These are phyloP conservation scores for Hyles vespertilio DNA, from an alignment of 1,140 invertebrate genomes.

Conservation along the genomic window DNA sequence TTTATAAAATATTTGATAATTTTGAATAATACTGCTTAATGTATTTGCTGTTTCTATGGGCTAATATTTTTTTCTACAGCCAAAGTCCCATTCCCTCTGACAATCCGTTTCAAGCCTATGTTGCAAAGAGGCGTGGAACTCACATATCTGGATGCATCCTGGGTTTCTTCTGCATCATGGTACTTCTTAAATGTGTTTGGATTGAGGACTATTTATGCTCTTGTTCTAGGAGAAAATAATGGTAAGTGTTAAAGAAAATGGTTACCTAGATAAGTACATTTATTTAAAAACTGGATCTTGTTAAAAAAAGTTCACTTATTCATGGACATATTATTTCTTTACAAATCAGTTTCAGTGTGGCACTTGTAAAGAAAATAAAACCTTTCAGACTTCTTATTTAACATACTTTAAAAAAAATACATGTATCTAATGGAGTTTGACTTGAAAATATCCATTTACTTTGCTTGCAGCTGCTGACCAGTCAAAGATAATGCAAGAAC, in stretches of 20 bases:
- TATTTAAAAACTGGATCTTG: too few relatives aligned
- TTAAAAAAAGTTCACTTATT: too few relatives aligned
- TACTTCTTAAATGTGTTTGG: constrained; percentile 99
- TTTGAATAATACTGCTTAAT: too few relatives aligned
- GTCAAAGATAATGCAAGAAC: constrained; percentile 97
- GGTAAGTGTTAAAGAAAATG: constrained; percentile 72
- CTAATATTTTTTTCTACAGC: constrained; percentile 75
- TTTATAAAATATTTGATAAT: too few relatives aligned
- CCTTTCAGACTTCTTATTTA: too few relatives aligned
- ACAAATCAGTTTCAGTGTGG: too few relatives aligned
- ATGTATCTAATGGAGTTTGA: not conserved
- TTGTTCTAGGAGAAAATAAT: constrained; percentile 99
- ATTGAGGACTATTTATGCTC: constrained; percentile 96
- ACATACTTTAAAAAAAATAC: too few relatives aligned
- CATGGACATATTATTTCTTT: too few relatives aligned
- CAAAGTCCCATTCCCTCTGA: constrained; percentile 99
- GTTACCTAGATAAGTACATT: not conserved
- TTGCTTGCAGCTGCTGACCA: constrained; percentile 89
- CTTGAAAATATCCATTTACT: constrained; percentile 1
- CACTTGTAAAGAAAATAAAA: too few relatives aligned
- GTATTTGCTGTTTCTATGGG: too few relatives aligned
- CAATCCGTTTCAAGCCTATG: constrained; percentile 99
- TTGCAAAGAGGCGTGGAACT: constrained; percentile 98
- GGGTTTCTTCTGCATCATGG: constrained; percentile 99
- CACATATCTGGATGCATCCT: constrained; percentile 96